Base-by-base conservation (phyloP, 2,113 vertebrate species). In the Phocoena sinus region DNA sequence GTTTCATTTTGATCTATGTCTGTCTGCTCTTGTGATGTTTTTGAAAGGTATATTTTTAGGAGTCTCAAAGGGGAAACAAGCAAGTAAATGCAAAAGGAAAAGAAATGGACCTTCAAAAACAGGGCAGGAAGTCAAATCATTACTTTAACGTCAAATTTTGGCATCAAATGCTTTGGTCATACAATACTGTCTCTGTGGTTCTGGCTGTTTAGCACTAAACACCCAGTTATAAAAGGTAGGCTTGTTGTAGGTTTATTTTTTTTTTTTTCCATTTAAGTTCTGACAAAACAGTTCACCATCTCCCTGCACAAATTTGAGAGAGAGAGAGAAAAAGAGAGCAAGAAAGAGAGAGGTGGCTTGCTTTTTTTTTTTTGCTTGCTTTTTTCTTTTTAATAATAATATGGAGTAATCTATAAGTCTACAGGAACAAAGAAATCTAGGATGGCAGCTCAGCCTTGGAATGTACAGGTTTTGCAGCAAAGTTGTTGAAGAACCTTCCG, bases 111-210 rank as follows among this genome's bases (percentile, higher is more conserved):
- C 98, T 98, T 98, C 94, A 97, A 98, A 98, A 98, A 73, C 95
- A 98, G 98, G 98, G 98, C 97, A 99, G 97, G 97, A 98, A 99
- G 98, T 98, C 98, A 98, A 98, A 99, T 98, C 79, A 98, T 98
- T 98, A 98, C 96, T 99, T 98, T 98, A 98, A 98, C 1, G 74
- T 98, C 99, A 96, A 99, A 99, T 99, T 99, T 99, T 99, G 99
- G 99, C 99, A 99, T 99, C 99, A 99, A 97, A 99, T 99, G 99
- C 99, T 99, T 99, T 99, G 99, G 99, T 99, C 99, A 99, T 99
- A 99, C 99, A 99, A 99, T 99, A 99, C 99, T 99, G 99, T 99
- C 98, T 98, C 99, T 99, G 98, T 98, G 98, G 98, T 99, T 98
- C 99, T 99, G 99, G 99, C 98, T 99, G 98, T 98, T 99, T 98